Evolutionary conservation across 2,888 invertebrate genomes (phyloP), one percentile per base, ranked within the genome.

Genomic region (Agonum fuliginosum): DNA sequence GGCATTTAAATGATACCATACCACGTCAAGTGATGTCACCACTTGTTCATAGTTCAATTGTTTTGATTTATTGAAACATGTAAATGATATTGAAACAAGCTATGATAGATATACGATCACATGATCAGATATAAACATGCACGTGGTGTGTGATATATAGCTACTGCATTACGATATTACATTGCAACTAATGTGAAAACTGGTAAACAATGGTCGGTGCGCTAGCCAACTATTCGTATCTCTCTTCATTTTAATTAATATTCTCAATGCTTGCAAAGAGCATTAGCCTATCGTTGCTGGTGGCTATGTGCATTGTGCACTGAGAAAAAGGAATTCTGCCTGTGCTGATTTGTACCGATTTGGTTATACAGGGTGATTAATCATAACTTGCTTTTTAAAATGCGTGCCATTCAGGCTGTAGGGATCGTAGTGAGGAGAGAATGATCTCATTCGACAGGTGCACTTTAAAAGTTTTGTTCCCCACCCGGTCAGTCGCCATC

Each of bases 21-120:
- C n/a, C n/a, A n/a, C n/a, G n/a, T n/a, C 51, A n/a, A 51, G 12
- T 54, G 54, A 22, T 54, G 54, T 54, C 54, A 54, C 54, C 24
- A 37, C 37, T 37, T 37, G 37, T 37, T 37, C 37, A 37, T 37
- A 54, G 54, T 54, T 24, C 54, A 54, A 54, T 54, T 54, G 54
- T 54, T 54, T 10, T 54, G 54, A 54, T 54, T 54, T 54, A 54
- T 54, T 27, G 54, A 54, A 54, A 54, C 54, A 54, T 54, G 54
- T 12, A 27, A 54, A 54, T 54, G 19, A 54, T 24, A 54, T 54
- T 54, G n/a, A 54, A 54, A 54, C 24, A 54, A 54, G 37, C 20
- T 24, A 54, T 54, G 54, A 54, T 54, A 20, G 54, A 54, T 54
- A 22, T 54, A 54, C 12, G 12, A 22, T 24, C 22, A n/a, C 10